Base-by-base conservation (phyloP, 2,797 vertebrate species). In the Pseudochromis fuscus region DNA sequence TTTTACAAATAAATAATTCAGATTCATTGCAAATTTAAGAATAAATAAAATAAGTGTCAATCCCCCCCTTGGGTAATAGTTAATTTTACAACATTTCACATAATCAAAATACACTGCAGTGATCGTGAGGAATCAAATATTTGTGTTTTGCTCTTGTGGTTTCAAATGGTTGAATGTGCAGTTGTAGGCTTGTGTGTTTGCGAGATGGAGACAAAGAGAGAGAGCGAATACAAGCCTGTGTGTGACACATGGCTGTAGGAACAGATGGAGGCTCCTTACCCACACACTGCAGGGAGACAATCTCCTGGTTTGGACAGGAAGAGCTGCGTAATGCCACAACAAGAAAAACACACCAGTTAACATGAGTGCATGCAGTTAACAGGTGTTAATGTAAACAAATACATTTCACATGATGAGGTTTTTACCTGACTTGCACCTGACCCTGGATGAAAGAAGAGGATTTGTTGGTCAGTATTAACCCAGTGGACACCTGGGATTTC, bases 231-330 rank as follows among this genome's bases (percentile, higher is more conserved):
- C 24, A 55, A 38, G 23, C 16, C 28, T 66, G 55, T 49, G 60
- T 71, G 35, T 67, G 40, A 69, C 67, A 73, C 52, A 57, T 63
- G 50, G 65, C 52, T 52, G 30, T 25, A 56, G 44, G 65, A 82
- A 85, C 84, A 83, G 84, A 91, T 87, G 84, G 87, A 85, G 50
- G 55, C 58, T 86, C 46, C 94, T 96, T 96, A 98, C 97, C 94
- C 65, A 94, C 89, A 91, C 97, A 98, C 62, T 94, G 91, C 52
- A 98, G 94, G 65, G 95, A 94, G 69, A 98, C 91, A 0, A 74
- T 92, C 53, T 84, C 68, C 37, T 92, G 81, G 1, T 90, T 83
- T 67, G 86, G 88, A 82, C 97, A 98, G 40, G 89, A 89, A 0
- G 91, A 84, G 69, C 96, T 98, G 82, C 0, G 7, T 63, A 77